A percentile compares a stretch with the other conserved stretches of the same genome.
Evolutionary conservation across 2,888 invertebrate genomes (phyloP).

Genomic region (Celastrina argiolus): DNA sequence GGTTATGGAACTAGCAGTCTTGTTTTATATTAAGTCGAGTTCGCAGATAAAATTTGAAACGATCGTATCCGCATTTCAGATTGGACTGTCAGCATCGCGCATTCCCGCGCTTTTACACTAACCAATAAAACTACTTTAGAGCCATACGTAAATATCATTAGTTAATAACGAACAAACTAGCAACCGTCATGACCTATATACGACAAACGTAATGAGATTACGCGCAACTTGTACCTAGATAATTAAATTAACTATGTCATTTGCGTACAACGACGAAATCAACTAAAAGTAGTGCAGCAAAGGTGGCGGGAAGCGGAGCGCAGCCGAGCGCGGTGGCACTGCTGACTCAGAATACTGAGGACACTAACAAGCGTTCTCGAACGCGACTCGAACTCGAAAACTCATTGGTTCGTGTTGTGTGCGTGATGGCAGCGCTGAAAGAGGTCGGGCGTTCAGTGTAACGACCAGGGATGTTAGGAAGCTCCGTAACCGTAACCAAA

Average conservation of each 20-base stretch:
- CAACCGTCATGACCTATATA: constrained; percentile 28
- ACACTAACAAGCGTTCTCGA: constrained; percentile 48
- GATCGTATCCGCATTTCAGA: no score
- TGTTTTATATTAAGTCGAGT: no score
- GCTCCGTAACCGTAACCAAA: no score
- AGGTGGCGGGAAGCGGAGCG: constrained; percentile 73
- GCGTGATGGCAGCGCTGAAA: no score
- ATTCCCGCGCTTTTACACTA: no score
- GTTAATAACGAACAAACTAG: constrained; percentile 22
- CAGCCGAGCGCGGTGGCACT: constrained; percentile 59
- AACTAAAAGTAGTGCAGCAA: constrained; percentile 69
- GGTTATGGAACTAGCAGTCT: no score
- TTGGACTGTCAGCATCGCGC: no score
- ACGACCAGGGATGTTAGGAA: no score
- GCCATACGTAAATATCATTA: not conserved
- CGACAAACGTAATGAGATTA: constrained; percentile 33
- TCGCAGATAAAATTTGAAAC: no score
- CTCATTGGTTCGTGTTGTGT: no score
- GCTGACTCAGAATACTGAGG: constrained; percentile 61
- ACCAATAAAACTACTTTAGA: not conserved
- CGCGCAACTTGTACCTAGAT: constrained; percentile 34
- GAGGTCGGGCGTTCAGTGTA: no score
- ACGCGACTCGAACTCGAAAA: constrained; percentile 27
- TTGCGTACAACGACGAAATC: constrained; percentile 69
- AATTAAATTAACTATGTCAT: constrained; percentile 50